Base-by-base conservation (phyloP, 2,113 vertebrate species). In the Vulpes vulpes region DNA sequence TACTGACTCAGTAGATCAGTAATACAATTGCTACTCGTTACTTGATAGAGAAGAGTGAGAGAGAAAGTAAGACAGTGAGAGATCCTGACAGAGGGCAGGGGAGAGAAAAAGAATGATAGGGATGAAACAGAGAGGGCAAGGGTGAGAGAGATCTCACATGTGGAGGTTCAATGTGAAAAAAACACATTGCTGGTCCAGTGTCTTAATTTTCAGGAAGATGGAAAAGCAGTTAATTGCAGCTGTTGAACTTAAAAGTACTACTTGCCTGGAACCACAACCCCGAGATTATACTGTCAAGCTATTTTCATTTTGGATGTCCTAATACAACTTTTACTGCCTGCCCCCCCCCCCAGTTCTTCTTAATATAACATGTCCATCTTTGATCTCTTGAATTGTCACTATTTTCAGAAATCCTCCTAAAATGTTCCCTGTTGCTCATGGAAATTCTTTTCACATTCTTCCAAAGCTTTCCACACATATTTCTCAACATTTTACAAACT, bases 151-250 rank as follows among this genome's bases (percentile, higher is more conserved):
- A 76, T 38, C 7, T n/a, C 7, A 22, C 0, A 2, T 4, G 30
- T 0, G 3, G 49, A 69, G 10, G 11, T 16, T 35, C n/a, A 79
- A 0, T 0, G 4, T 27, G 9, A 65, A 16, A 38, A 55, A 20
- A 49, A 43, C 10, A 32, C 7, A 22, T 32, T 53, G n/a, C 38
- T 67, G 3, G 53, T 23, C 49, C 25, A 11, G 15, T 35, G n/a
- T 86, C 62, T 65, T 25, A 59, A 27, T 6, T 16, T 16, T 25
- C n/a, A 67, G 35, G 35, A 71, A 83, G 74, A 74, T 1, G 30
- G 59, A 59, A 69, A 87, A 32, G 81, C 8, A 51, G 11, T 27
- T 32, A 9, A 4, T 0, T 20, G 11, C 25, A 60, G 17, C 43
- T 74, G 30, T 62, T 65, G 53, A 53, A 35, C 16, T n/a, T 80